phyloP scores from a whole-genome alignment of 2,797 vertebrate genomes.

The Sebastes minor region DNA sequence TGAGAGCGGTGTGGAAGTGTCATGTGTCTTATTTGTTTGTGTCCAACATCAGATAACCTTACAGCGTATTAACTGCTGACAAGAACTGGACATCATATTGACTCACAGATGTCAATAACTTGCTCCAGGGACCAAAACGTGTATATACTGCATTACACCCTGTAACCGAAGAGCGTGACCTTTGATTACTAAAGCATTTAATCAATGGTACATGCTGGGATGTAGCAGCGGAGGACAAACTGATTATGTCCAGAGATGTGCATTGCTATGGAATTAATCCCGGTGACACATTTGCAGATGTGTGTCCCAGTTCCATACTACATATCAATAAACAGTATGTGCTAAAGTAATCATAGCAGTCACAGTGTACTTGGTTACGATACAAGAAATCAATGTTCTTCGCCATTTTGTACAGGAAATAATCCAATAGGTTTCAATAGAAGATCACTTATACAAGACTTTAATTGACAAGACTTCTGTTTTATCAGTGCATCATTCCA shows the following conservation, averaged over 20 bases:
- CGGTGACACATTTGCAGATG: background rate
- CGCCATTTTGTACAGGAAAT: background rate
- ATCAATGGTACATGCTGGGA: constrained; percentile 27
- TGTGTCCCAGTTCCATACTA: background rate
- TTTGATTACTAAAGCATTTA: constrained; percentile 19
- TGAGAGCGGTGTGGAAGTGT: background rate
- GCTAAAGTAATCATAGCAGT: background rate
- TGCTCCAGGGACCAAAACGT: constrained; percentile 17
- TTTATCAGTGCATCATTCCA: background rate
- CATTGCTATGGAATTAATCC: background rate
- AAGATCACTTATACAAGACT: background rate
- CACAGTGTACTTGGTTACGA: background rate
- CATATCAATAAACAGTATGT: background rate
- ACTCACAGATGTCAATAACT: constrained; percentile 44
- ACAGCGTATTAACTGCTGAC: constrained; percentile 15
- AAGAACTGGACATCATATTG: constrained; percentile 42
- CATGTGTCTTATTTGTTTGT: constrained; percentile 1
- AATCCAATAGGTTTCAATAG: background rate
- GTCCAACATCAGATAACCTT: constrained; percentile 7
- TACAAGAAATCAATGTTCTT: background rate
- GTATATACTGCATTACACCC: constrained; percentile 20
- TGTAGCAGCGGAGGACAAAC: background rate
- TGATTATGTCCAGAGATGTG: background rate
- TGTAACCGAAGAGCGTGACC: constrained; percentile 22
- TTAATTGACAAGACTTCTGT: background rate